Evolutionary conservation across 2,888 invertebrate species (phyloP).

Genomic region (Podabrus alpinus): DNA sequence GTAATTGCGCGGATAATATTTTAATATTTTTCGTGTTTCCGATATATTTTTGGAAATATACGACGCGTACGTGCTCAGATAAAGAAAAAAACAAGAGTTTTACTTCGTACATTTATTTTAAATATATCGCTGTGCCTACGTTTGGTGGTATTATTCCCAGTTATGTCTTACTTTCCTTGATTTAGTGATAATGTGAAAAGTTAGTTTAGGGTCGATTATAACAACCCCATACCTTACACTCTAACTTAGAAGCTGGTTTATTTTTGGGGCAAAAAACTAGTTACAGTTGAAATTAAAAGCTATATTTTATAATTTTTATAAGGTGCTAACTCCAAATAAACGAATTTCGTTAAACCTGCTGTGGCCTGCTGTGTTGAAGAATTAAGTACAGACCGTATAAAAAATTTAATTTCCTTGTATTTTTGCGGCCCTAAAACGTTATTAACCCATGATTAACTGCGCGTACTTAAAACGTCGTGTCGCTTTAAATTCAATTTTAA

Average conservation of each 20-base stretch:
- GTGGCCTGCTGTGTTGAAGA: not conserved
- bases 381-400: not conserved
- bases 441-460: not conserved
- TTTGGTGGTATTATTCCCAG: conserved; percentile 9
- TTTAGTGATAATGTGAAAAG: conserved; percentile 14
- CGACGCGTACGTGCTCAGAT: not conserved
- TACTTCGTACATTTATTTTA: not conserved
- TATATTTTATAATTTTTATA: not conserved
- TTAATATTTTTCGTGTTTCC: not conserved
- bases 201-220: conserved; percentile 12
- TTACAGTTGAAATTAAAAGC: not conserved
- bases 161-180: conserved; percentile 9
- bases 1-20: not conserved
- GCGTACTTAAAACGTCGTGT: too few species aligned
- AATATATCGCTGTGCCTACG: not conserved
- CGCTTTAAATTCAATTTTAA: not conserved
- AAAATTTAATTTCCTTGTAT: not conserved
- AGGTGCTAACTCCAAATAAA: not conserved
- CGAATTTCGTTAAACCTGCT: not conserved
- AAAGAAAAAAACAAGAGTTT: not conserved
- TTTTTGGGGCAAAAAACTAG: not conserved
- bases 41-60: not conserved
- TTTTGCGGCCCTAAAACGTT: too few species aligned
- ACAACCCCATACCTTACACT: conserved; percentile 1
- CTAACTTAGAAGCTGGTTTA: not conserved